Percentiles rank a stretch among this genome's conserved stretches.
Evolutionary conservation across 2,797 vertebrate species (phyloP).

Genomic region (Morus bassanus): DNA sequence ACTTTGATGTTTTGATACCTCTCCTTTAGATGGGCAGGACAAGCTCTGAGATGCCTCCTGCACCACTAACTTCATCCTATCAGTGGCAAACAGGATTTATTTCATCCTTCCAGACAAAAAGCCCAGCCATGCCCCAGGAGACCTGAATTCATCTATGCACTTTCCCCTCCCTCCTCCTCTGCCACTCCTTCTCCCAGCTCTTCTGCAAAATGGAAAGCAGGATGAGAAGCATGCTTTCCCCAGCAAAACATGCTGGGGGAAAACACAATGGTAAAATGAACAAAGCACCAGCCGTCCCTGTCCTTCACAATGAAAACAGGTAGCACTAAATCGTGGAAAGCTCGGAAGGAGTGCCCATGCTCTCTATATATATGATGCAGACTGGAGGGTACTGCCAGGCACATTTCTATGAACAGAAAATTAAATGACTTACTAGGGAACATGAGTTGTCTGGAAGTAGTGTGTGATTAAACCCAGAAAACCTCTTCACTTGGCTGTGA

Average conservation of each 20-base stretch:
- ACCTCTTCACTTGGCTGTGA: neutral
- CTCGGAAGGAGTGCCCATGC: rapidly evolving
- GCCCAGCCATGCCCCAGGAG: neutral
- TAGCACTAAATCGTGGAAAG: neutral
- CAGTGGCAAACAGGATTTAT: neutral
- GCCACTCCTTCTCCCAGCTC: neutral
- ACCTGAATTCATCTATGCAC: rapidly evolving
- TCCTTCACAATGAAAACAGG: neutral
- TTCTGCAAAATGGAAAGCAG: neutral
- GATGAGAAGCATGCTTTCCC: neutral
- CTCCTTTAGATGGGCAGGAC: neutral
- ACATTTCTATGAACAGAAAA: neutral
- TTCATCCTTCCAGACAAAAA: neutral
- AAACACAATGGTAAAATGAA: neutral
- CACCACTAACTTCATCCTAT: neutral
- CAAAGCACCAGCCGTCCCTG: neutral
- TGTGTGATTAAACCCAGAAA: neutral
- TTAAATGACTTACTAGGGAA: neutral
- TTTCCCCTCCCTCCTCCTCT: neutral
- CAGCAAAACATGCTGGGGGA: neutral
- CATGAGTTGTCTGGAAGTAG: neutral
- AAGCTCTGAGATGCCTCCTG: neutral
- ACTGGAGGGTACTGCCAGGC: neutral
- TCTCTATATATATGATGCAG: rapidly evolving
- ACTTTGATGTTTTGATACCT: rapidly evolving